These are phyloP conservation scores for Cancer borealis DNA, from an alignment of 2,888 invertebrate species.

Conservation along the genomic window DNA sequence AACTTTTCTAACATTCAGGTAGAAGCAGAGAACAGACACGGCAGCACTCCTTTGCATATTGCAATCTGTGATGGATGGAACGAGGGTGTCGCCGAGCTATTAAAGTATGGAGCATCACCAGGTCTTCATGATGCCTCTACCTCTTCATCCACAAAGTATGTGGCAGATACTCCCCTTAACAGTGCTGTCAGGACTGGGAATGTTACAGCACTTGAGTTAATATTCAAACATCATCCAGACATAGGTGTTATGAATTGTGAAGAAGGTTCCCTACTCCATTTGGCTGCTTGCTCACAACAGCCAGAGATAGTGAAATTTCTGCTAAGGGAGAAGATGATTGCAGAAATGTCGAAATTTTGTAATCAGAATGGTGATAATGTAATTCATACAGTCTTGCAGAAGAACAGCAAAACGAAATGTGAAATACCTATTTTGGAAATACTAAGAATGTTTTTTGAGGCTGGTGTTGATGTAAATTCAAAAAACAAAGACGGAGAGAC, in stretches of 20 bases:
- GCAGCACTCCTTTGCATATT: conserved; percentile 82
- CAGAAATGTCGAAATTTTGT: conserved; percentile 24
- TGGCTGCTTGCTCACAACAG: conserved; percentile 82
- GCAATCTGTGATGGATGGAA: conserved; percentile 82
- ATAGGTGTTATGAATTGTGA: conserved; percentile 80
- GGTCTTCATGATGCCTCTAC: conserved; percentile 80
- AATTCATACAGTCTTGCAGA: conserved; percentile 47
- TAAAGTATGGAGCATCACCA: conserved; percentile 80
- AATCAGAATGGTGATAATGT: conserved; percentile 80
- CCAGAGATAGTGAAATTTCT: conserved; percentile 82
- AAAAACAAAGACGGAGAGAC: conserved; percentile 82
- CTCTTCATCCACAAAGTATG: conserved; percentile 81
- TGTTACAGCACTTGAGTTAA: conserved; percentile 82
- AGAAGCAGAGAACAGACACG: conserved; percentile 37
- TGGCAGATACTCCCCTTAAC: conserved; percentile 82
- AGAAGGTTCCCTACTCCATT: conserved; percentile 83
- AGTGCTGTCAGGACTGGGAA: conserved; percentile 82
- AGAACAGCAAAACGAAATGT: not conserved
- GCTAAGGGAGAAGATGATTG: conserved; percentile 52
- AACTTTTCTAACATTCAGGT: conserved; percentile 47
- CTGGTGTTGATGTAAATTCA: conserved; percentile 78
- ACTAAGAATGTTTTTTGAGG: conserved; percentile 52
- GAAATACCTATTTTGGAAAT: conserved; percentile 44
- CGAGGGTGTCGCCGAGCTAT: conserved; percentile 81
- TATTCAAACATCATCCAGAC: conserved; percentile 81